Base-by-base conservation (phyloP, 2,888 invertebrate genomes). In the Molanna angustata region DNA sequence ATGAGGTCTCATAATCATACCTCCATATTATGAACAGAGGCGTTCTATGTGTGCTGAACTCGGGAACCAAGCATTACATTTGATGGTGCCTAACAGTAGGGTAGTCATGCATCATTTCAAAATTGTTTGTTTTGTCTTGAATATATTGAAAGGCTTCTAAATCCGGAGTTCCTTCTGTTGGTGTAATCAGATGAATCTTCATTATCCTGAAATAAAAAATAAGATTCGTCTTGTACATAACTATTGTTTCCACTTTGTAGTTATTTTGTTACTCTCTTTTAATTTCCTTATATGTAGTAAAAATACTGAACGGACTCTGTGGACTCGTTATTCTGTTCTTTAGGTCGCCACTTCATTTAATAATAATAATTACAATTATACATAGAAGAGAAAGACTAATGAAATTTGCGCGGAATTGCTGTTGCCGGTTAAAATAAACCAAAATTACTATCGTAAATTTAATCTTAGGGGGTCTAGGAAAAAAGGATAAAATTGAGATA, bases 1-100 rank as follows among this genome's bases (percentile, higher is more conserved):
- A 44, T 51, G 50, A 39, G 55, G 55, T 46, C 43, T 32, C 55
- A 55, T 54, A 33, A 55, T 55, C 55, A 52, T 52, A 32, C 54
- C 44, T 35, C 54, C 56, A 44, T 49, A n/a, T n/a, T n/a, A 56
- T 16, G 56, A 56, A 42, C 56, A 56, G 18, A 56, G 48, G 16
- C 53, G 16, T 37, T 56, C 49, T 21, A 55, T 40, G 14, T 49
- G 56, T 37, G 54, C 54, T 21, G 54, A 54, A 31, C 45, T 51
- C 16, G 52, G 46, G 17, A 53, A 31, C 7, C 46, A 51, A 20
- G 57, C 54, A 40, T 57, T 57, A 32, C 47, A 52, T 47, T 44
- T 48, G 42, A 53, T 43, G 45, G 35, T 51, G 54, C 45, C 45
- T 35, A 43, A 54, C 39, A 6, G 35, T 44, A 13, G 53, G 43